phyloP scores from a whole-genome alignment of 1,140 invertebrate species.

The Homalodisca vitripennis region DNA sequence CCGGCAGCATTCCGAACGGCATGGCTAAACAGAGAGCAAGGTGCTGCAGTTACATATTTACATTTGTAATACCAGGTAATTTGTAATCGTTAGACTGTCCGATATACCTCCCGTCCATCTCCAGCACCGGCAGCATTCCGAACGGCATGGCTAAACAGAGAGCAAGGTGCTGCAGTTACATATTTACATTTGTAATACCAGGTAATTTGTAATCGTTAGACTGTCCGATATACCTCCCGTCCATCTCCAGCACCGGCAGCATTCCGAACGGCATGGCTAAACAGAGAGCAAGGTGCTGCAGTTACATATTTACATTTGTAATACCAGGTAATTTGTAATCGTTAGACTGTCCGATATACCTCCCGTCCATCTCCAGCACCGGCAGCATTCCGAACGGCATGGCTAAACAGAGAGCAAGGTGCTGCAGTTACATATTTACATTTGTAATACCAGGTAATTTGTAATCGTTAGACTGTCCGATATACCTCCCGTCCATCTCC shows the following conservation, averaged over 20 bases:
- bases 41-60: too few relatives aligned
- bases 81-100: conserved; percentile 63
- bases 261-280: conserved; percentile 61
- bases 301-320: too few relatives aligned
- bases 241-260: conserved; percentile 65
- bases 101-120: conserved; percentile 62
- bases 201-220: too few relatives aligned
- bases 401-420: too few relatives aligned
- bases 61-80: too few relatives aligned
- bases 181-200: too few relatives aligned
- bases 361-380: conserved; percentile 65
- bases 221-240: conserved; percentile 63
- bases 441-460: too few relatives aligned
- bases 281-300: neutral
- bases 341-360: conserved; percentile 59
- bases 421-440: too few relatives aligned
- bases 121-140: conserved; percentile 65
- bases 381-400: conserved; percentile 66
- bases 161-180: neutral
- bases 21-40: conserved; percentile 44
- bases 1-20: conserved; percentile 65
- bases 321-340: too few relatives aligned
- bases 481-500: conserved; percentile 62
- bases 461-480: conserved; percentile 63
- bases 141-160: conserved; percentile 54